phyloP scores from a whole-genome alignment of 2,113 vertebrate genomes.

The Circaetus gallicus region DNA sequence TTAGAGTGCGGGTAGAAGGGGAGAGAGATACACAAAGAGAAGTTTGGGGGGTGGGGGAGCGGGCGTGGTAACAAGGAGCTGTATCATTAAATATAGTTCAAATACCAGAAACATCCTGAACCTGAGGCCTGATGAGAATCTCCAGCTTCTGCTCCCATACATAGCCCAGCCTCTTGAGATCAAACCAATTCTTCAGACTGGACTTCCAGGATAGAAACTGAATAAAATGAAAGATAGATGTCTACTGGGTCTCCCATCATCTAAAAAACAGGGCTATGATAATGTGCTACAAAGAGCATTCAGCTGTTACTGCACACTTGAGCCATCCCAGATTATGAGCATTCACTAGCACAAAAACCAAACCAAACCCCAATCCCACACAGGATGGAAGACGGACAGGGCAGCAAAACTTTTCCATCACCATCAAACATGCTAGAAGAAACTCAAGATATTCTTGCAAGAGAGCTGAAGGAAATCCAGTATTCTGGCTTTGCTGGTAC shows the following conservation, averaged over 20 bases:
- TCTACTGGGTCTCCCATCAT: not conserved
- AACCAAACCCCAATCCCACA: not conserved
- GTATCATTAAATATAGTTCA: not conserved
- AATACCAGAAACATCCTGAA: not conserved
- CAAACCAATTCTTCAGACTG: not conserved
- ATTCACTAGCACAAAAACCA: not conserved
- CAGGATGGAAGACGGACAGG: not conserved
- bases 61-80: not conserved
- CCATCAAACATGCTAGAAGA: not conserved
- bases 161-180: not conserved
- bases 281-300: not conserved
- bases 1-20: accelerated
- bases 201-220: not conserved
- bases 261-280: too few relatives aligned
- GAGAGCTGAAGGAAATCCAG: not conserved
- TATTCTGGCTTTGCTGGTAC: not conserved
- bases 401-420: not conserved
- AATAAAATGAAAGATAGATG: not conserved
- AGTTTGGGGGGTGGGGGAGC: not conserved
- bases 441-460: not conserved
- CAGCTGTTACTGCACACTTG: not conserved
- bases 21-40: not conserved
- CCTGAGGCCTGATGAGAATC: not conserved
- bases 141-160: not conserved
- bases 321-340: not conserved